Evolutionary conservation across 2,888 invertebrate genomes (phyloP), one percentile per base, ranked within the genome.

Genomic region (Aromia moschata): DNA sequence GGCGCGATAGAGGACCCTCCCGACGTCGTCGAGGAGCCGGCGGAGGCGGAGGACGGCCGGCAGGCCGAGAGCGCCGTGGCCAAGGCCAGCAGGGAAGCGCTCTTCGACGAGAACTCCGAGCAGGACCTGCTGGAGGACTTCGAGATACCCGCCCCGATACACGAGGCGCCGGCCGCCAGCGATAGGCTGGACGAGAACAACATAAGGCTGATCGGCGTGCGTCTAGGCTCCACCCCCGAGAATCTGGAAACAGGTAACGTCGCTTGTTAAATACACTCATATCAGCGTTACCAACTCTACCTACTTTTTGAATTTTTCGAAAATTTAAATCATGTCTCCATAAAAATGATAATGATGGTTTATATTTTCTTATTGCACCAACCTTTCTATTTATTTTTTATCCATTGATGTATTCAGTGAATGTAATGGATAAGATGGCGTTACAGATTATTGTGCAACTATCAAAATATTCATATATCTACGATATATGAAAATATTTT

Each of bases 51-150:
- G 10, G 60, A 51, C 11, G 52, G 5, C 5, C 33, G 3, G 33
- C 33, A 33, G 33, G 33, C 2, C 5, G 25, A 25, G 9, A 25
- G 25, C 9, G 33, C 11, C 12, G 54, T 78, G 5, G 73, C 73
- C 12, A 65, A 65, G 37, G 76, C 78, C 1, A 80, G 79, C 56
- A 65, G 74, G 25, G 81, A 81, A 63, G 80, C 75, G 0, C 68
- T 80, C 1, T 78, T 73, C 56, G 81, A 81, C 66, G 74, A 77
- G 0, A 76, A 79, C 64, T 80, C 80, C 0, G 74, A 78, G 55
- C 66, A 72, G 17, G 79, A 79, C 57, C 66, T 79, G 52, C 54
- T 79, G 33, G 77, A 77, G 15, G 80, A 80, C 46, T 77, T 74
- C 51, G 73, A 77, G 15, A 65, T 74, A 18, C 67, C 70, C n/a